Percentiles rank a stretch among this genome's conserved stretches.
phyloP scores from a whole-genome alignment of 2,797 vertebrate genomes.

The Crenichthys baileyi region DNA sequence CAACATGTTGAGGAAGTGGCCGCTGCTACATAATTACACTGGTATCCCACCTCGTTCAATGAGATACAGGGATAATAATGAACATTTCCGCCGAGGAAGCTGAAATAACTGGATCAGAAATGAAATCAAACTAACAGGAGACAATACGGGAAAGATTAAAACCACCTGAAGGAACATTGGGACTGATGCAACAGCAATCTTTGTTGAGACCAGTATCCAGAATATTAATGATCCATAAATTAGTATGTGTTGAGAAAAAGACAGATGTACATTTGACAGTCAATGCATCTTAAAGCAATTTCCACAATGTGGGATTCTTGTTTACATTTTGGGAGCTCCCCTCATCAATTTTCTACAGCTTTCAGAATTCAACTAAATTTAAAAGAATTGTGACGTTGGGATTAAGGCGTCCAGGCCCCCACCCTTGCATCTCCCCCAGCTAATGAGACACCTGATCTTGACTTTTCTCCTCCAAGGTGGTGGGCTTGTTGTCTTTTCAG shows the following conservation, averaged over 20 bases:
- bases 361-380: background rate
- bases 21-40: background rate
- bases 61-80: background rate
- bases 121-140: background rate
- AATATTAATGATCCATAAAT: background rate
- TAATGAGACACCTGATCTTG: background rate
- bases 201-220: background rate
- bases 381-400: background rate
- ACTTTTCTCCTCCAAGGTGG: background rate
- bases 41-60: background rate
- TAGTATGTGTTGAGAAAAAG: background rate
- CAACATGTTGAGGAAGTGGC: conserved; percentile 5
- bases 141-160: background rate
- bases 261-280: background rate
- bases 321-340: background rate
- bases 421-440: background rate
- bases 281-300: background rate
- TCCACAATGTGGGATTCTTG: background rate
- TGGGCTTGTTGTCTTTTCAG: background rate
- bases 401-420: background rate
- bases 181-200: background rate
- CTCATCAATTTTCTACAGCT: background rate
- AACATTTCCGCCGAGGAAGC: background rate
- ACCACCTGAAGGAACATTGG: background rate
- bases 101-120: background rate